Evolutionary conservation across 2,797 vertebrate species (phyloP).

Genomic region (Ctenopoma kingsleyae): DNA sequence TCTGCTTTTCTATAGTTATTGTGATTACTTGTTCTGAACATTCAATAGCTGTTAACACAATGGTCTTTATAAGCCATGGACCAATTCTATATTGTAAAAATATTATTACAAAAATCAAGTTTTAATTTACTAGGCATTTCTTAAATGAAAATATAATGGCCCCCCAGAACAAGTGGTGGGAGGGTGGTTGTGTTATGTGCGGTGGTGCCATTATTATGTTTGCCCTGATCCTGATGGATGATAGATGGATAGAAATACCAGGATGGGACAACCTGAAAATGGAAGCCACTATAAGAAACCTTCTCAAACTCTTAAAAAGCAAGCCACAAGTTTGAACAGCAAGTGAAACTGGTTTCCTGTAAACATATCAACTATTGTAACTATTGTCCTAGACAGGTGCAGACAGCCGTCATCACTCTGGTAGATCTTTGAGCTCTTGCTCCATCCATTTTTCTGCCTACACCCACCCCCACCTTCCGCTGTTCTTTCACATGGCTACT

Average conservation of each 20-base stretch:
- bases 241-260: conserved; percentile 38
- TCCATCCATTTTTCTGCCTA: conserved; percentile 32
- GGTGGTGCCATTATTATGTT: conserved; percentile 25
- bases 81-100: too few species aligned
- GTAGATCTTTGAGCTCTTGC: conserved; percentile 38
- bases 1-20: conserved; percentile 1
- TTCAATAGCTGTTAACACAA: neutral
- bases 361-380: conserved; percentile 51
- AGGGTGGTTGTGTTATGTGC: neutral
- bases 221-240: conserved; percentile 19
- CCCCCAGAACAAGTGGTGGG: neutral
- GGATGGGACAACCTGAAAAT: conserved; percentile 17
- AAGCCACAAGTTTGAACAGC: conserved; percentile 48
- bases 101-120: too few species aligned
- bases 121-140: too few species aligned
- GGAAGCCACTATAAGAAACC: conserved; percentile 21
- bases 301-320: conserved; percentile 17
- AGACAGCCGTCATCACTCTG: conserved; percentile 59
- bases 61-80: neutral
- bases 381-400: conserved; percentile 51
- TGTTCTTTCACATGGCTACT: conserved; percentile 48
- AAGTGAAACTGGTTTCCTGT: conserved; percentile 64
- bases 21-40: neutral
- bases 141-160: neutral
- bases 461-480: neutral